A percentile compares a stretch with the other conserved stretches of the same genome.
phyloP scores from a whole-genome alignment of 2,888 invertebrate genomes.

The Actias luna region DNA sequence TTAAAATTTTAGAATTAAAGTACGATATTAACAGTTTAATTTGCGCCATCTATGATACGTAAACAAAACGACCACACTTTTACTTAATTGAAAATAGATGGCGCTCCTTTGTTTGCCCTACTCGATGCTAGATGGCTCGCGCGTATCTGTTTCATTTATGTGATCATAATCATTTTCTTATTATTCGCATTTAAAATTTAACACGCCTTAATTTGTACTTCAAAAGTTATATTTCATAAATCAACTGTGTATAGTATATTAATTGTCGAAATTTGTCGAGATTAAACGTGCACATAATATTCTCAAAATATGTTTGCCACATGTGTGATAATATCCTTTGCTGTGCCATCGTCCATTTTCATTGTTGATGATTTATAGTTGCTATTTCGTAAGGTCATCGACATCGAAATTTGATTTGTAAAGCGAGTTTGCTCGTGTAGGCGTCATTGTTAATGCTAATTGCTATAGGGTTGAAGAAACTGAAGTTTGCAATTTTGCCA shows the following conservation, averaged over 20 bases:
- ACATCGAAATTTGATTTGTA: slow-evolving; percentile 43
- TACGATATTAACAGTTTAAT: neutral
- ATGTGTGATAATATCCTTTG: slow-evolving; percentile 22
- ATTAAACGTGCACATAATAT: neutral
- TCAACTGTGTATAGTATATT: too few relatives aligned
- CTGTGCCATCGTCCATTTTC: slow-evolving; percentile 17
- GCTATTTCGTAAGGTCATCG: slow-evolving; percentile 41
- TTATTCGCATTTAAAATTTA: neutral
- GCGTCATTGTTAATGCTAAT: slow-evolving; percentile 63
- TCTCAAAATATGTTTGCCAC: slow-evolving; percentile 22
- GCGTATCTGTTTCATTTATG: neutral
- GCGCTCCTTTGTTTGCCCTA: slow-evolving; percentile 20
- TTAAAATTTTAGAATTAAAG: too few relatives aligned
- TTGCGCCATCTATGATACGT: neutral
- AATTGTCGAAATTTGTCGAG: neutral
- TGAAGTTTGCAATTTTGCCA: slow-evolving; percentile 22
- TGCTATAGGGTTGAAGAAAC: slow-evolving; percentile 39
- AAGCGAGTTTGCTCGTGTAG: slow-evolving; percentile 44
- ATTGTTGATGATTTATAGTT: slow-evolving; percentile 7
- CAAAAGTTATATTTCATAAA: neutral
- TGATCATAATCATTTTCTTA: neutral
- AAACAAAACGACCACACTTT: neutral
- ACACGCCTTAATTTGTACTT: neutral
- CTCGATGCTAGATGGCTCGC: slow-evolving; percentile 35
- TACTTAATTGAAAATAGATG: neutral